Evolutionary conservation across 2,888 invertebrate species (phyloP).

Genomic region (Yponomeuta sedellus): DNA sequence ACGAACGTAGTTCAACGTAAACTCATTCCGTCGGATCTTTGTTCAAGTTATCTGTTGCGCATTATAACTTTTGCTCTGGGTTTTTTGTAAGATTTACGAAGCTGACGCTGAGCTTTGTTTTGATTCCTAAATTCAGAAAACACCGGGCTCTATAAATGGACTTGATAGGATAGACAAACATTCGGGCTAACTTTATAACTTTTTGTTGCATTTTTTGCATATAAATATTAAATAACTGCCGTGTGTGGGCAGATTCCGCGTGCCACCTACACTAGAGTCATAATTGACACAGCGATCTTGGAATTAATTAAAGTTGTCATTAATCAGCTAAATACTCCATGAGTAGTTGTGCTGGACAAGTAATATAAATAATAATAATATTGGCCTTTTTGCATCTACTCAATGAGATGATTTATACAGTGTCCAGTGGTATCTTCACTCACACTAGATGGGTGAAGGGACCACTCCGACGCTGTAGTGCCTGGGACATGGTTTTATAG

Average conservation of each 20-base stretch:
- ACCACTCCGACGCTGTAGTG: no score
- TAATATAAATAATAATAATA: no score
- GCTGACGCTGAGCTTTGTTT: no score
- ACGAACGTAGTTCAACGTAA: no score
- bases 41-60: no score
- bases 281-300: conserved; percentile 16
- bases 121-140: not conserved
- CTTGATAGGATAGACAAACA: not conserved
- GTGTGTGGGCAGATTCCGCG: conserved; percentile 41
- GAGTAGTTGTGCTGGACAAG: not conserved
- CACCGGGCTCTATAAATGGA: not conserved
- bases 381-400: not conserved
- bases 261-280: conserved; percentile 26
- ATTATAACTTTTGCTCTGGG: no score
- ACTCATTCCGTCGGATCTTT: no score
- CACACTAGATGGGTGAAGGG: no score
- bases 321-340: not conserved
- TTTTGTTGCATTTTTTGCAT: conserved; percentile 24
- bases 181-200: conserved; percentile 11
- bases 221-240: conserved; percentile 10
- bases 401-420: not conserved
- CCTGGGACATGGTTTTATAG: no score
- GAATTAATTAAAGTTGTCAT: conserved; percentile 13
- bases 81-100: no score
- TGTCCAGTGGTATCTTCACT: not conserved